Base-by-base conservation (phyloP, 1,140 invertebrate genomes). In the Polyergus mexicanus region DNA sequence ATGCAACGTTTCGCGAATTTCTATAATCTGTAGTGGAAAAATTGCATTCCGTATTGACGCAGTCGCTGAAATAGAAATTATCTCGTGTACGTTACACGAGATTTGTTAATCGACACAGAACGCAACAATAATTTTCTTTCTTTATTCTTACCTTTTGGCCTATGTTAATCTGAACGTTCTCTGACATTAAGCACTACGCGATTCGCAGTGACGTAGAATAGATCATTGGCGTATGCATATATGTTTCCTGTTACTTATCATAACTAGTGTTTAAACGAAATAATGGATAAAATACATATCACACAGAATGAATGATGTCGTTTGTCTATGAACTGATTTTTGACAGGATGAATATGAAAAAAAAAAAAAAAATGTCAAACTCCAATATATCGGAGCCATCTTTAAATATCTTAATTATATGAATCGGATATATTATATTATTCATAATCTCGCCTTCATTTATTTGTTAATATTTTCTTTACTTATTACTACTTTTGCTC, bases 161-260 rank as follows among this genome's bases (percentile, higher is more conserved):
- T 77, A 77, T 77, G 75, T 63, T 77, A 63, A 77, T 77, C 38
- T 22, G 19, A 1, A 47, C 10, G n/a, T 35, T 60, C 19, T 56
- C 22, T 41, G 35, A 38, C 41, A 35, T 62, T 44, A 44, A 44
- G 10, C 41, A 19, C 16, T 47, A 63, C 16, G 75, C 19, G 13
- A 60, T 54, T 58, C 51, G n/a, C 72, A 60, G n/a, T 60, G 19
- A 77, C 38, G 38, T 63, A 32, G 16, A 47, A 16, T 47, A 47
- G 25, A 25, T 77, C 60, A 63, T 44, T 44, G 38, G 38, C 38
- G 38, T 76, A 62, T 47, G 25, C 10, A 62, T 62, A 7, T 47
- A 22, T 60, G 28, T 76, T 62, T n/a, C 35, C 35, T 68, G 6
- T 41, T 4, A n/a, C 11, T 47, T 47, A 3, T 56, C 8, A 19